Evolutionary conservation across 2,113 vertebrate genomes (phyloP).

Genomic region (Erythrocebus patas): DNA sequence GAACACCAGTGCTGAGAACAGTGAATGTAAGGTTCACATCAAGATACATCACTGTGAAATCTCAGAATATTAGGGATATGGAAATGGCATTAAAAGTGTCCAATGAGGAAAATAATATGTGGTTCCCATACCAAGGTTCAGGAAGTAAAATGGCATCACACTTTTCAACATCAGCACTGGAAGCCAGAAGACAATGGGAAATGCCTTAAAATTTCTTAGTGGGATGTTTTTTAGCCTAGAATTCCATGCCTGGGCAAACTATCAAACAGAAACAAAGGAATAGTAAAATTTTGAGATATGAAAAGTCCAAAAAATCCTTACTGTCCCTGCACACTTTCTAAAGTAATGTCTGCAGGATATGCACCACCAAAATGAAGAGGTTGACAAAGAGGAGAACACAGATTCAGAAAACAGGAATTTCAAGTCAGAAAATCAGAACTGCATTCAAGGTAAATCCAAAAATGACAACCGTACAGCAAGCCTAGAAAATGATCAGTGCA

Average conservation of each 20-base stretch:
- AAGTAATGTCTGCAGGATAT: background rate
- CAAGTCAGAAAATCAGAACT: background rate
- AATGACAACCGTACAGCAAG: background rate
- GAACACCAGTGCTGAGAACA: background rate
- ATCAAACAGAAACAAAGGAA: background rate
- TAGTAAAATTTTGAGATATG: background rate
- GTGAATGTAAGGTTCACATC: background rate
- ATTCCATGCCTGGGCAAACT: background rate
- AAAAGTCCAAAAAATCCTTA: background rate
- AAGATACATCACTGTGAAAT: background rate
- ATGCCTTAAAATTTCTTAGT: background rate
- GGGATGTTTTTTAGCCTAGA: background rate
- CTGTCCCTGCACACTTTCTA: background rate
- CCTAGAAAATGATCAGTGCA: background rate
- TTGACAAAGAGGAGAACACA: background rate
- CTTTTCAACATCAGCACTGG: background rate
- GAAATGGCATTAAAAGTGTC: background rate
- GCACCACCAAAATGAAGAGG: background rate
- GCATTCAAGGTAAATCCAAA: background rate
- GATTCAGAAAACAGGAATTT: background rate
- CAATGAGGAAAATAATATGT: background rate
- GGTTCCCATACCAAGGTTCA: background rate
- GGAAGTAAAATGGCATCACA: background rate
- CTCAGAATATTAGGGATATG: background rate
- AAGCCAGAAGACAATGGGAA: background rate